phyloP scores from a whole-genome alignment of 2,113 vertebrate genomes.

The Astatotilapia flaviijosephi region DNA sequence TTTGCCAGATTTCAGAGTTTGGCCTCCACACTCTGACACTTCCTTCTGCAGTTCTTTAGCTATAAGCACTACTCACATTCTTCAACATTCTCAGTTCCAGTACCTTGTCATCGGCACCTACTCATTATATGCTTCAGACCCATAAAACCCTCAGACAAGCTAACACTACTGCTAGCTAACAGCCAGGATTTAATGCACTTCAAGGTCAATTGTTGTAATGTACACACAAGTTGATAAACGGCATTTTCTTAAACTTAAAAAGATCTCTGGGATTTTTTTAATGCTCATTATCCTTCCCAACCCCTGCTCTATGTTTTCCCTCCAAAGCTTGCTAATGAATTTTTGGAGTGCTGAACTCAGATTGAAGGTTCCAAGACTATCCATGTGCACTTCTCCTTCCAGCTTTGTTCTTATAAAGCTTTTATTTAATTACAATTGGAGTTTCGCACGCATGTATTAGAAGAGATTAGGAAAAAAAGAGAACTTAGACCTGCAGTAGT shows the following conservation, averaged over 20 bases:
- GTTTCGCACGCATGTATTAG: constrained; percentile 52
- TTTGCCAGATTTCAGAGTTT: background rate
- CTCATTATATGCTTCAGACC: constrained; percentile 37
- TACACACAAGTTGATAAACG: constrained; percentile 37
- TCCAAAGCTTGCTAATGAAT: constrained; percentile 57
- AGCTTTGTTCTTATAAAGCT: constrained; percentile 54
- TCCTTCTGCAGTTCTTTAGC: constrained; percentile 7
- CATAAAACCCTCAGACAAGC: constrained; percentile 25
- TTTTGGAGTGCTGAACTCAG: constrained; percentile 52
- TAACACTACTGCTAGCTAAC: constrained; percentile 32
- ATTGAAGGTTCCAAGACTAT: constrained; percentile 46
- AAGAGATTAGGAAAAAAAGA: background rate
- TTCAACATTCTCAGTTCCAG: constrained; percentile 2
- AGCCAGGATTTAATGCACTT: constrained; percentile 37
- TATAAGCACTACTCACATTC: constrained; percentile 11
- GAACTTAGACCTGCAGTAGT: constrained; percentile 7
- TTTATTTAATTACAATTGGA: constrained; percentile 58
- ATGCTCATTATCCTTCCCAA: background rate
- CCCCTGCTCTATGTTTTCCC: constrained; percentile 21
- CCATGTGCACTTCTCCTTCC: constrained; percentile 13
- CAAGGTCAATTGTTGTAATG: constrained; percentile 38
- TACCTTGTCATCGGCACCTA: constrained; percentile 54
- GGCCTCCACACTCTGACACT: constrained; percentile 10
- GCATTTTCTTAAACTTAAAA: constrained; percentile 25
- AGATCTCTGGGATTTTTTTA: background rate